Conservation (phyloP, 1,140 invertebrate species). For the Drosophila nannoptera region DNA sequence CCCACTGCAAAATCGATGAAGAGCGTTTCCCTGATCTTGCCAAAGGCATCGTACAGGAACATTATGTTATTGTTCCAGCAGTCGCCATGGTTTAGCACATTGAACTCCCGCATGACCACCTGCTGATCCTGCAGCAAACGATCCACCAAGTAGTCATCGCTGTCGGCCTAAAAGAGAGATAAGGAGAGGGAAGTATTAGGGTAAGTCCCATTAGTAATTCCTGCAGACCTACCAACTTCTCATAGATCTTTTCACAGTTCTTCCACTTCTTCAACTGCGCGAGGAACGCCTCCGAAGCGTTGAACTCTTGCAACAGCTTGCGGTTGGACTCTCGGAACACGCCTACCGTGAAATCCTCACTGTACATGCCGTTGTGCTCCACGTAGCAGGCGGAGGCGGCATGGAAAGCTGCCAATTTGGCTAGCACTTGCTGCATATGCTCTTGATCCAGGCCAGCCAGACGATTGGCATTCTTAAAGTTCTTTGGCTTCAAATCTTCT, state of each 20-base stretch:
- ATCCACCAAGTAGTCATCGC: constrained; percentile 69
- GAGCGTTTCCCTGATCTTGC: constrained; percentile 74
- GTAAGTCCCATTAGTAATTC: too few relatives aligned
- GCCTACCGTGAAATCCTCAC: constrained; percentile 66
- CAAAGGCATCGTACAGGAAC: constrained; percentile 80
- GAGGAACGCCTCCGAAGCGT: constrained; percentile 61
- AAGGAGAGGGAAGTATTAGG: background rate
- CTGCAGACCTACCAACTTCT: constrained; percentile 59
- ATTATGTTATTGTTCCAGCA: constrained; percentile 85
- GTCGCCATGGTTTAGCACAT: constrained; percentile 84
- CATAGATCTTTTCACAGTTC: constrained; percentile 61
- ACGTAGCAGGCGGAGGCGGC: constrained; percentile 79
- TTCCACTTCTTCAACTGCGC: constrained; percentile 74
- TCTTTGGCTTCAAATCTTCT: constrained; percentile 80
- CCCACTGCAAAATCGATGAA: constrained; percentile 76
- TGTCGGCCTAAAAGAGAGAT: constrained; percentile 51
- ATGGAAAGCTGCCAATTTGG: constrained; percentile 81
- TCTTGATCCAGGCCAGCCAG: constrained; percentile 80
- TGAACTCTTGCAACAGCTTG: constrained; percentile 67
- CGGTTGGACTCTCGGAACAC: constrained; percentile 65
- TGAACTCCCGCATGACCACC: constrained; percentile 80
- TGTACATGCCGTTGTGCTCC: constrained; percentile 65
- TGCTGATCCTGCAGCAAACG: constrained; percentile 64
- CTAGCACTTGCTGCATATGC: constrained; percentile 80
- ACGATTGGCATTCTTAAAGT: constrained; percentile 81